A percentile compares a stretch with the other conserved stretches of the same genome.
These are phyloP conservation scores for Edolisoma coerulescens DNA, from an alignment of 2,113 vertebrate species.

Conservation along the genomic window DNA sequence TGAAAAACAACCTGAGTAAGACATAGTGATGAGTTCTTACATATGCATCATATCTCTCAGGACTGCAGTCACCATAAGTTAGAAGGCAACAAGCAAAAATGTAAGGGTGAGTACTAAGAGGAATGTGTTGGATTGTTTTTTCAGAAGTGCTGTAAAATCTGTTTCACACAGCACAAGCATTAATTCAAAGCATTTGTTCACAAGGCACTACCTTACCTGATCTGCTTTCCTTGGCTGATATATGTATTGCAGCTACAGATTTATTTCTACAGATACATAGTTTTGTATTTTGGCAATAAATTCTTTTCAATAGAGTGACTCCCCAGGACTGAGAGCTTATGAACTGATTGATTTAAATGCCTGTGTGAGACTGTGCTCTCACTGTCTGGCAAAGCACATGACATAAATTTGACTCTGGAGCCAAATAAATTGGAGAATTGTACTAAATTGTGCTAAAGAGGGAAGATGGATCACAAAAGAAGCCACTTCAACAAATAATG, in stretches of 20 bases:
- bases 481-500: not conserved
- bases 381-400: conserved; percentile 2
- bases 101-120: not conserved
- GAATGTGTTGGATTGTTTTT: not conserved
- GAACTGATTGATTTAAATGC: conserved; percentile 40
- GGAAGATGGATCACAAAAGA: not conserved
- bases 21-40: not conserved
- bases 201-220: not conserved
- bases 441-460: conserved; percentile 17
- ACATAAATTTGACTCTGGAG: conserved; percentile 26
- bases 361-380: not conserved
- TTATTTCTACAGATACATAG: not conserved
- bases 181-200: not conserved
- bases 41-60: not conserved
- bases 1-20: not conserved
- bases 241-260: not conserved
- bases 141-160: not conserved
- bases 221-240: not conserved
- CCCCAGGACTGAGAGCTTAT: not conserved
- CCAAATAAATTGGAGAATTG: conserved; percentile 20
- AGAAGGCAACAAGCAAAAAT: not conserved
- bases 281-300: conserved; percentile 17
- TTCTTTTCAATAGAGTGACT: not conserved
- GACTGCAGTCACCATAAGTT: not conserved
- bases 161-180: not conserved